A percentile compares a stretch with the other conserved stretches of the same genome.
These are phyloP conservation scores for Oryctes rhinoceros DNA, from an alignment of 1,140 invertebrate species.

Conservation along the genomic window DNA sequence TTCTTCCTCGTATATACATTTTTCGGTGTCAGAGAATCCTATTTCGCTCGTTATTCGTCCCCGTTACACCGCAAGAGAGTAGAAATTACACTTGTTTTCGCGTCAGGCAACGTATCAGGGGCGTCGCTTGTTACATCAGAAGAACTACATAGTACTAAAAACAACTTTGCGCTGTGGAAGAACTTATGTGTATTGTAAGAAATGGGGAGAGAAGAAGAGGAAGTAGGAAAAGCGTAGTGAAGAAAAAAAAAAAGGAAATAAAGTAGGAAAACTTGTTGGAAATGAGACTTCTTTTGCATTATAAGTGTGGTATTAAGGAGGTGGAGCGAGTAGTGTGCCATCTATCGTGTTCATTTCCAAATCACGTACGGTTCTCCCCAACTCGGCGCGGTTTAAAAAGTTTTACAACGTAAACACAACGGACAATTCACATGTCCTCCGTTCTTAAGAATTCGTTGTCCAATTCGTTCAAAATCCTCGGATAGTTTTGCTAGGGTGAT, in stretches of 20 bases:
- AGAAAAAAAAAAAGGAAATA: constrained; percentile 11
- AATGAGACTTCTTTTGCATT: constrained; percentile 43
- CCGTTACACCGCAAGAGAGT: constrained; percentile 28
- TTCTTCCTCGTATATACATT: constrained; percentile 26
- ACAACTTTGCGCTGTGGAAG: constrained; percentile 7
- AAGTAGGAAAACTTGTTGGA: constrained; percentile 35
- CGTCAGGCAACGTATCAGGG: constrained; percentile 27
- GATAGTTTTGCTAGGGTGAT: constrained; percentile 42
- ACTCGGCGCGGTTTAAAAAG: constrained; percentile 50
- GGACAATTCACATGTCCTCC: constrained; percentile 48
- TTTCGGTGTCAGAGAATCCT: constrained; percentile 33
- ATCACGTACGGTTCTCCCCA: constrained; percentile 45
- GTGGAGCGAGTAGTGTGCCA: constrained; percentile 4
- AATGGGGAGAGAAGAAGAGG: not conserved
- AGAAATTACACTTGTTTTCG: constrained; percentile 36
- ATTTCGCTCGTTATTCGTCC: constrained; percentile 34
- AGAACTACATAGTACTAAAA: constrained; percentile 29
- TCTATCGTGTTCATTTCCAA: constrained; percentile 40
- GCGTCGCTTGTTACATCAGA: constrained; percentile 5
- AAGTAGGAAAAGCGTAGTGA: constrained; percentile 23
- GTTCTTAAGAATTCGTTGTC: constrained; percentile 47
- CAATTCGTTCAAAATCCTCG: constrained; percentile 48
- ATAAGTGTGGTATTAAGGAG: constrained; percentile 34
- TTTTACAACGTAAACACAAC: constrained; percentile 49
- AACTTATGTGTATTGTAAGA: constrained; percentile 28